Percentiles rank a stretch among this genome's conserved stretches.
These are phyloP conservation scores for Drosophila persimilis DNA, from an alignment of 1,140 invertebrate genomes.

Conservation along the genomic window DNA sequence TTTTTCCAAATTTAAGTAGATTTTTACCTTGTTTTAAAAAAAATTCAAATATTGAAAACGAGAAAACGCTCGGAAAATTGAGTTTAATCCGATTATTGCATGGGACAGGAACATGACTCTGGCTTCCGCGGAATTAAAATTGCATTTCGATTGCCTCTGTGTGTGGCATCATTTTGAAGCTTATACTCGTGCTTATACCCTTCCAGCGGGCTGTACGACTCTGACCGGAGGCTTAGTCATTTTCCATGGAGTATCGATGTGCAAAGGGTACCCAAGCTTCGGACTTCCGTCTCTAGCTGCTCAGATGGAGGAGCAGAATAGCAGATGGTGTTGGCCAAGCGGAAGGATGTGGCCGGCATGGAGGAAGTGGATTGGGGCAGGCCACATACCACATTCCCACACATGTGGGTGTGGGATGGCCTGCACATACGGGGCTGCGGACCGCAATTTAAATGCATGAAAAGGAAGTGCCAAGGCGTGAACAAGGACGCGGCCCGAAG, in stretches of 20 bases:
- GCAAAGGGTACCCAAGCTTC: too few species aligned
- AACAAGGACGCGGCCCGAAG: slow-evolving; percentile 6
- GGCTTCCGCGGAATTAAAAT: slow-evolving; percentile 40
- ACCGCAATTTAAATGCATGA: slow-evolving; percentile 66
- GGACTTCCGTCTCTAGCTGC: too few species aligned
- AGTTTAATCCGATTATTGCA: too few species aligned
- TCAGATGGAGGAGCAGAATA: too few species aligned
- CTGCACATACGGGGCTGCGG: slow-evolving; percentile 42
- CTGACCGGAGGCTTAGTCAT: not conserved
- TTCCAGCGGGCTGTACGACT: slow-evolving; percentile 11
- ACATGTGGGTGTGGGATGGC: slow-evolving; percentile 16
- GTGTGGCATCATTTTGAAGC: slow-evolving; percentile 34
- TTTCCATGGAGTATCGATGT: too few species aligned
- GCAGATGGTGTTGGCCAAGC: too few species aligned
- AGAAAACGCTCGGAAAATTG: too few species aligned
- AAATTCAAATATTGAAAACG: too few species aligned
- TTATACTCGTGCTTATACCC: slow-evolving; percentile 27
- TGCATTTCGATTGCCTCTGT: slow-evolving; percentile 65
- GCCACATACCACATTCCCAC: not conserved
- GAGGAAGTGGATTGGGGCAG: not conserved
- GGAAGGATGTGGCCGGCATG: too few species aligned
- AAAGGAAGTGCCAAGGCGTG: slow-evolving; percentile 55
- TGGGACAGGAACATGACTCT: not conserved
- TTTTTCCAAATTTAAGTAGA: too few species aligned
- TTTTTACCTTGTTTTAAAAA: too few species aligned